Percentiles rank a stretch among this genome's conserved stretches.
Evolutionary conservation across 2,797 vertebrate genomes (phyloP).

Genomic region (Ptychadena robeensis): DNA sequence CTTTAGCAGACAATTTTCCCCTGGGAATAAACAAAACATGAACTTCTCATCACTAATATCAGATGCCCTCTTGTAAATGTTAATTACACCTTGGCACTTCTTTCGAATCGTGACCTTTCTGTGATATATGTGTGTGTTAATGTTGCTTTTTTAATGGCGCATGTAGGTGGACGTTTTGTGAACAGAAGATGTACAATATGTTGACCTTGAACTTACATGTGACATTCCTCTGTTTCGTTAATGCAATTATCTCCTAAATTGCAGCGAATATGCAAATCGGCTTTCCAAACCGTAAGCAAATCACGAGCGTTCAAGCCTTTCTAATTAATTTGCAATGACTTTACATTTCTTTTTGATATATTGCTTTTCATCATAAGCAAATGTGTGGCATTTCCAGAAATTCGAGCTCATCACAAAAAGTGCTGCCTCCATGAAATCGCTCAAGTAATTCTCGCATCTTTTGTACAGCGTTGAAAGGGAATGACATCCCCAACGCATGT

Average conservation of each 20-base stretch:
- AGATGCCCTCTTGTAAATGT: neutral
- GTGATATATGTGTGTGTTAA: neutral
- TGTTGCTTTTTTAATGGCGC: neutral
- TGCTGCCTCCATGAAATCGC: conserved; percentile 9
- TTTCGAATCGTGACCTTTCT: neutral
- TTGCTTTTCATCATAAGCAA: conserved; percentile 16
- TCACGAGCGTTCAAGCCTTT: neutral
- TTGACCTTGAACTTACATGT: neutral
- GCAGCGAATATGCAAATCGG: neutral
- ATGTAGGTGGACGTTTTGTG: neutral
- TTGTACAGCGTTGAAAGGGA: neutral
- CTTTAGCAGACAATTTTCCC: too few species aligned
- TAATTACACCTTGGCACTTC: neutral
- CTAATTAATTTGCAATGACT: conserved; percentile 6
- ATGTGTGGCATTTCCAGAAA: conserved; percentile 30
- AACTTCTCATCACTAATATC: neutral
- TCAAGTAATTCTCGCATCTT: conserved; percentile 20
- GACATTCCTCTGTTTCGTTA: neutral
- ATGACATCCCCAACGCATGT: neutral
- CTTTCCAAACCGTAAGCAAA: neutral
- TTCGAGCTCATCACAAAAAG: conserved; percentile 27
- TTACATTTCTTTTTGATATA: conserved; percentile 9
- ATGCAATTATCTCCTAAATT: neutral
- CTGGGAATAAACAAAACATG: too few species aligned
- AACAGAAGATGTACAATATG: neutral